Percentiles rank a stretch among this genome's conserved stretches.
Evolutionary conservation across 2,113 vertebrate species (phyloP).

Genomic region (Amphilophus citrinellus): DNA sequence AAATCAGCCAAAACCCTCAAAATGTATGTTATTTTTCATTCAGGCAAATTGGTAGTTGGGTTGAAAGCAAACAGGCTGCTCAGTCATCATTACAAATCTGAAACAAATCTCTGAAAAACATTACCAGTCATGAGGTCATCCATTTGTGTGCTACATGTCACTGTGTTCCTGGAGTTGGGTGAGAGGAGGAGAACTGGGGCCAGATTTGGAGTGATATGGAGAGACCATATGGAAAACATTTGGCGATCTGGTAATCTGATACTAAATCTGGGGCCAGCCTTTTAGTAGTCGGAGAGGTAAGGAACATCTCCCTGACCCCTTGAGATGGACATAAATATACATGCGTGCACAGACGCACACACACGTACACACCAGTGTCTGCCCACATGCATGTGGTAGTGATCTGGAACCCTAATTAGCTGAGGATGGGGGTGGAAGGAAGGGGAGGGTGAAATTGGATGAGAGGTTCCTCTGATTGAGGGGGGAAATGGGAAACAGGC

Average conservation of each 20-base stretch:
- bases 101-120: constrained; percentile 51
- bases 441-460: constrained; percentile 68
- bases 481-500: constrained; percentile 76
- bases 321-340: constrained; percentile 55
- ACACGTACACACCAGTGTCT: background rate
- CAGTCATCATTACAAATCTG: constrained; percentile 33
- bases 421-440: constrained; percentile 53
- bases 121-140: constrained; percentile 65
- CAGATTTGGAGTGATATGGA: constrained; percentile 7
- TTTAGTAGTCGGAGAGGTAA: constrained; percentile 55
- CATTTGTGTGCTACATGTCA: constrained; percentile 37
- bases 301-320: constrained; percentile 66
- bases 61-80: constrained; percentile 30
- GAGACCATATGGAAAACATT: constrained; percentile 64
- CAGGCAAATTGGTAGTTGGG: constrained; percentile 28
- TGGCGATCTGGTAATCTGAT: constrained; percentile 64
- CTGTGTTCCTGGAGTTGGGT: constrained; percentile 31
- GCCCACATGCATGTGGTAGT: constrained; percentile 69
- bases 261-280: constrained; percentile 61
- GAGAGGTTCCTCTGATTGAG: constrained; percentile 70
- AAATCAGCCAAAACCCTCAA: constrained; percentile 30
- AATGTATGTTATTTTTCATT: constrained; percentile 8
- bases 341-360: background rate
- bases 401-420: constrained; percentile 73
- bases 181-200: background rate